A percentile compares a stretch with the other conserved stretches of the same genome.
These are phyloP conservation scores for Cryptus armator DNA, from an alignment of 2,888 invertebrate species.

Conservation along the genomic window DNA sequence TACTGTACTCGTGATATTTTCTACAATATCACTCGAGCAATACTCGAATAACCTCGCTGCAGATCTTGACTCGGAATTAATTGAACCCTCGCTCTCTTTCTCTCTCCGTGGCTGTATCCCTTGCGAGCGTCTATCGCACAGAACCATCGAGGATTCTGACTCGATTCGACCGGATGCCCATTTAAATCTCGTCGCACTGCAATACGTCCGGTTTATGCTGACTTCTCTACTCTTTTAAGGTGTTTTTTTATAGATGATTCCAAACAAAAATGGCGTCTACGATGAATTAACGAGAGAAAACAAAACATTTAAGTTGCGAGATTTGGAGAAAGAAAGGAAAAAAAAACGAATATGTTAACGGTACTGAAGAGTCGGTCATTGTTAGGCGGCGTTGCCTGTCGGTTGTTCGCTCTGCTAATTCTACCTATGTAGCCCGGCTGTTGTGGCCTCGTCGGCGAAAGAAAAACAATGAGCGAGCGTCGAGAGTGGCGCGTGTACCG, in stretches of 20 bases:
- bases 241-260: neutral
- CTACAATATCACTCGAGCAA: constrained; percentile 41
- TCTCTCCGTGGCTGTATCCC: neutral
- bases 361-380: constrained; percentile 11
- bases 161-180: neutral
- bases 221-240: neutral
- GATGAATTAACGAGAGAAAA: neutral
- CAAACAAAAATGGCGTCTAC: neutral
- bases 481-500: constrained; percentile 62
- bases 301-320: neutral
- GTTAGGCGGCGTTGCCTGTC: constrained; percentile 7
- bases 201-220: neutral
- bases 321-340: neutral
- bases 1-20: constrained; percentile 1
- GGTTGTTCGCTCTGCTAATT: constrained; percentile 42
- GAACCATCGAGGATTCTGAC: neutral
- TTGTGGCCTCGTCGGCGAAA: constrained; percentile 53
- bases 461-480: constrained; percentile 59
- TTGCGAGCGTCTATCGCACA: neutral
- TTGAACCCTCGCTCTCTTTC: constrained; percentile 44
- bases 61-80: constrained; percentile 63
- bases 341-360: neutral
- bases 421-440: constrained; percentile 31
- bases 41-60: constrained; percentile 55
- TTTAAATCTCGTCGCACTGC: neutral